Base-by-base conservation (phyloP, 2,888 invertebrate genomes). In the Aphidoletes aphidimyza region DNA sequence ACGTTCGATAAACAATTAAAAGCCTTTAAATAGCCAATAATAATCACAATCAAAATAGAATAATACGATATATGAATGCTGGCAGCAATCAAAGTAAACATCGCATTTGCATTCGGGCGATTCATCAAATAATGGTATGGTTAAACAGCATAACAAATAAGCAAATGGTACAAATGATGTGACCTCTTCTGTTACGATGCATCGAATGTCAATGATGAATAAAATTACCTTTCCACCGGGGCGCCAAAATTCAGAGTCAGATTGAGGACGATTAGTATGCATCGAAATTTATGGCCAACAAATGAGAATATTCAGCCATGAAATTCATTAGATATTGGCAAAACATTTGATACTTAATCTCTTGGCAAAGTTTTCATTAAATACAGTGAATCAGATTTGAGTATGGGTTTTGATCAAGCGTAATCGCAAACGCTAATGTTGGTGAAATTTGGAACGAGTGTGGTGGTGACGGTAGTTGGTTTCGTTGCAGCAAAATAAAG, bases 51-150 rank as follows among this genome's bases (percentile, higher is more conserved):
- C 69, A 30, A 69, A 69, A 69, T 30, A 30, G 34, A 30, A 69
- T 54, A 69, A 30, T 34, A 9, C 22, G 22, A 22, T 22, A 22
- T 8, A 22, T 14, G 22, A 22, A 14, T 30, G 69, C 54, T 54
- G 54, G 54, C 54, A 69, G 30, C 69, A 69, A 69, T 69, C 69
- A 69, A 69, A 69, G 69, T 69, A 69, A 69, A 69, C 69, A 69
- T 14, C 6, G 34, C 30, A 69, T 69, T 69, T 69, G 34, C 69
- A 69, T 69, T 69, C 34, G 30, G 69, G 34, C 69, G 34, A 69
- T 30, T 69, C 69, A 69, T 69, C 69, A 69, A 69, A 69, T 69
- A 69, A 69, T 69, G 69, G 26, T 69, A 69, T n/a, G n/a, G 9
- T 14, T 30, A 69, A 69, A 69, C 69, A 30, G 69, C 34, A n/a